These are phyloP conservation scores for Ptilodon capucinus DNA, from an alignment of 2,888 invertebrate genomes.

Conservation along the genomic window DNA sequence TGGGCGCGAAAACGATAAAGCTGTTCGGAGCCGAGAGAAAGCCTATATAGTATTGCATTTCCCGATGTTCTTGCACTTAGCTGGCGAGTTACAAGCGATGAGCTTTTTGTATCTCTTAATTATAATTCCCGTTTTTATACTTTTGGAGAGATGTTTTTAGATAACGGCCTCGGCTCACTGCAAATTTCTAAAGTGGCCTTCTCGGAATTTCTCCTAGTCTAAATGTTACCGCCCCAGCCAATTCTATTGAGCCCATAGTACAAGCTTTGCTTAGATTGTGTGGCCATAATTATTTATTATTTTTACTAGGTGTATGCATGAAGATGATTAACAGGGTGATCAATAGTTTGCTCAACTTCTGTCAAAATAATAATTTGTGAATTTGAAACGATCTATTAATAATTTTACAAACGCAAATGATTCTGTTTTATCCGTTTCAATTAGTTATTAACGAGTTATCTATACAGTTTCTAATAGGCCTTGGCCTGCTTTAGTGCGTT, in stretches of 20 bases:
- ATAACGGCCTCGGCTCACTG: too few species aligned
- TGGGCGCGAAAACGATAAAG: constrained; percentile 60
- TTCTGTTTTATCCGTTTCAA: neutral
- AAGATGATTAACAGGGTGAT: neutral
- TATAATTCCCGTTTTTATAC: too few species aligned
- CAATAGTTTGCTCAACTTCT: neutral
- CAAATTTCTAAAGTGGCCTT: too few species aligned
- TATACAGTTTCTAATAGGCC: neutral
- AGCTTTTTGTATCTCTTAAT: constrained; percentile 19
- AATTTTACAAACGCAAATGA: neutral
- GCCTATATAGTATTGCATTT: constrained; percentile 69
- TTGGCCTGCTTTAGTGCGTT: neutral
- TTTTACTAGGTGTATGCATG: neutral
- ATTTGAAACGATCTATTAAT: neutral
- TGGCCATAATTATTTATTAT: neutral
- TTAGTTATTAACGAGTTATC: neutral
- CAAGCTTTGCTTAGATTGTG: too few species aligned
- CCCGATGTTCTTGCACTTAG: constrained; percentile 60
- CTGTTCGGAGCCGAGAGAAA: constrained; percentile 63
- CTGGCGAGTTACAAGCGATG: constrained; percentile 36
- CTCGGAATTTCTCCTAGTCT: too few species aligned
- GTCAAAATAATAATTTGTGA: neutral
- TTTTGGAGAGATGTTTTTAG: too few species aligned
- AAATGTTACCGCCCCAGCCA: too few species aligned
- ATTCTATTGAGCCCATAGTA: too few species aligned